Conservation (phyloP, 2,888 invertebrate genomes). For the Tenthredo distinguenda region DNA sequence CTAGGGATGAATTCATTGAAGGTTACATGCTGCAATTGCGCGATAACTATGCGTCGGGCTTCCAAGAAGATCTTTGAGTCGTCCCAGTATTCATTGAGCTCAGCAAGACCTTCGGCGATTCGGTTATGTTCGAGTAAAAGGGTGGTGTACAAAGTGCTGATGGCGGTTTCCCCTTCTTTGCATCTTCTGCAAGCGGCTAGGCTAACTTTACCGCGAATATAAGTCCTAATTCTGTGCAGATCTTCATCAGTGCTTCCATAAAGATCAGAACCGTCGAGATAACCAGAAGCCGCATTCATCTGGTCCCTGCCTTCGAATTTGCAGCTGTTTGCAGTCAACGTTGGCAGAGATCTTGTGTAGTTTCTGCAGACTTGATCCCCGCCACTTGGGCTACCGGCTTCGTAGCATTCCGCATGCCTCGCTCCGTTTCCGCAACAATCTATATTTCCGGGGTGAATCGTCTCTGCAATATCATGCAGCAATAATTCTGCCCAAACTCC, state of each 20-base stretch:
- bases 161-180: constrained; percentile 81
- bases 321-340: constrained; percentile 83
- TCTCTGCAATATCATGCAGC: constrained; percentile 86
- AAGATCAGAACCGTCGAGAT: constrained; percentile 90
- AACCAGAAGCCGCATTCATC: constrained; percentile 91
- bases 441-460: constrained; percentile 81
- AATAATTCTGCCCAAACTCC: constrained; percentile 91
- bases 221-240: constrained; percentile 85
- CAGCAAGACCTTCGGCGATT: constrained; percentile 85
- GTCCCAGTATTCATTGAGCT: constrained; percentile 89
- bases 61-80: constrained; percentile 89
- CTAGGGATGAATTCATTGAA: constrained; percentile 91
- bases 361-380: constrained; percentile 70
- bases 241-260: constrained; percentile 90
- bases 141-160: constrained; percentile 87
- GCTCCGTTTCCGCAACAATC: constrained; percentile 62
- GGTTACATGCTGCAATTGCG: constrained; percentile 91
- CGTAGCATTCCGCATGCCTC: constrained; percentile 68
- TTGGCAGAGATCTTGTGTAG: constrained; percentile 84
- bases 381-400: constrained; percentile 81
- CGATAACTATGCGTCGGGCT: constrained; percentile 86
- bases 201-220: constrained; percentile 86
- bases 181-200: constrained; percentile 83
- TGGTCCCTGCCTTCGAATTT: constrained; percentile 85
- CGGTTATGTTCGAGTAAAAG: constrained; percentile 90